Percentiles rank a stretch among this genome's conserved stretches.
Conservation (phyloP, 2,888 invertebrate genomes). For the Anodontia alba region DNA sequence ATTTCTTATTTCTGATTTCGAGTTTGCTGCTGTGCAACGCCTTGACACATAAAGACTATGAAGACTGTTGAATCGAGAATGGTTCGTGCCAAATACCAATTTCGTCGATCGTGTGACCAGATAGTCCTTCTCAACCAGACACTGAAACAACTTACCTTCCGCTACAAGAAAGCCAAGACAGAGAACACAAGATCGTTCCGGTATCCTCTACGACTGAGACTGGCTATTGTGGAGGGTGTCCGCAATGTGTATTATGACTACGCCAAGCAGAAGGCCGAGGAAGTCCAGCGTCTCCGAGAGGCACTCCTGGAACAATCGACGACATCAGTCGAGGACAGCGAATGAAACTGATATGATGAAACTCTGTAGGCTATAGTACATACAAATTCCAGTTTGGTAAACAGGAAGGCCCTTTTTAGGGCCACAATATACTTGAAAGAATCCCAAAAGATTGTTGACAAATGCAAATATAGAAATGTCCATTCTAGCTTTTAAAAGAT, state of each 20-base stretch:
- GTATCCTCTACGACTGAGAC: slow-evolving; percentile 72
- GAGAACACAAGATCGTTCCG: slow-evolving; percentile 69
- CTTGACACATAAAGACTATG: neutral
- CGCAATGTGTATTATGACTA: slow-evolving; percentile 67
- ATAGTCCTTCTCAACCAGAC: slow-evolving; percentile 70
- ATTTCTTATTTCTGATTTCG: neutral
- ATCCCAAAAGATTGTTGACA: no score
- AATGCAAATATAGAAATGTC: no score
- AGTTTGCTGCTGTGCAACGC: neutral
- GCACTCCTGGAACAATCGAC: neutral
- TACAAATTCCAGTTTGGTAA: no score
- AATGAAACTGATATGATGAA: neutral
- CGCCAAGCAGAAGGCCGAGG: slow-evolving; percentile 48
- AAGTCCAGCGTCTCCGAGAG: slow-evolving; percentile 33
- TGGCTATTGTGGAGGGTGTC: slow-evolving; percentile 69
- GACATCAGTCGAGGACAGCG: neutral
- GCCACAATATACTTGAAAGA: slow-evolving; percentile 45
- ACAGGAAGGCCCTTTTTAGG: slow-evolving; percentile 62
- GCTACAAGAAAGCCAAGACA: slow-evolving; percentile 70
- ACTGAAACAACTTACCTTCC: slow-evolving; percentile 58
- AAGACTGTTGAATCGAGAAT: slow-evolving; percentile 1
- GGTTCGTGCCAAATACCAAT: slow-evolving; percentile 34
- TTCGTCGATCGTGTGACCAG: slow-evolving; percentile 70
- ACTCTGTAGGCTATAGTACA: no score
- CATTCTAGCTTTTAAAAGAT: no score